A percentile compares a stretch with the other conserved stretches of the same genome.
Conservation (phyloP, 2,888 invertebrate genomes). For the Nemoura dubitans region DNA sequence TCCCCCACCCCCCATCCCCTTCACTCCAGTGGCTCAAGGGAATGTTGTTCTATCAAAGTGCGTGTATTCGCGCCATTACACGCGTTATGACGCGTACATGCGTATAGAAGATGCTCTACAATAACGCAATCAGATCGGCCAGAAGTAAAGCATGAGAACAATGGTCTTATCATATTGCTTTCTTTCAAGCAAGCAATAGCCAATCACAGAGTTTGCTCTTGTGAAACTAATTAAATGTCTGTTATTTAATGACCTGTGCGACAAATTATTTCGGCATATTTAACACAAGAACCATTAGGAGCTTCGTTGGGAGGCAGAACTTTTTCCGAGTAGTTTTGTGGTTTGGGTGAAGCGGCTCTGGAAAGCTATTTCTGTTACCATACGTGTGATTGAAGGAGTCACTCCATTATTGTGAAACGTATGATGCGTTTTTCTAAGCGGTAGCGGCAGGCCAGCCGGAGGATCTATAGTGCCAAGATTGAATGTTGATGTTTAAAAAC, state of each 20-base stretch:
- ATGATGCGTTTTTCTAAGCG: not conserved
- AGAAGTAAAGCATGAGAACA: not conserved
- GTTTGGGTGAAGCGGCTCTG: not conserved
- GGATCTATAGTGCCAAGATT: not conserved
- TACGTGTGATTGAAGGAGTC: not conserved
- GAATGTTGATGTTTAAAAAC: not conserved
- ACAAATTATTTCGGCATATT: not conserved
- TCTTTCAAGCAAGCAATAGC: slow-evolving; percentile 5
- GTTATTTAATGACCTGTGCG: not conserved
- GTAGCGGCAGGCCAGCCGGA: not conserved
- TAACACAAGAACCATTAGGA: not conserved
- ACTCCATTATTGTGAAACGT: not conserved
- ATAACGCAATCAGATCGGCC: not conserved
- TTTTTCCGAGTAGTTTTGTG: not conserved
- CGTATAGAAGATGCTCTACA: not conserved
- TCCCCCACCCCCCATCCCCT: no score
- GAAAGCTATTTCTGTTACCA: not conserved
- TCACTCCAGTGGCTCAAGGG: not conserved
- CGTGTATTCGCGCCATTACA: slow-evolving; percentile 7
- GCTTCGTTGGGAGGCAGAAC: not conserved
- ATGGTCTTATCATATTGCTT: not conserved
- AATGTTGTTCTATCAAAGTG: slow-evolving; percentile 12
- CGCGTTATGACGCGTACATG: not conserved
- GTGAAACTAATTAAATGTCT: slow-evolving; percentile 7
- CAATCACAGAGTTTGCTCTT: not conserved